Base-by-base conservation (phyloP, 1,140 invertebrate species). In the Drosophila obscura region DNA sequence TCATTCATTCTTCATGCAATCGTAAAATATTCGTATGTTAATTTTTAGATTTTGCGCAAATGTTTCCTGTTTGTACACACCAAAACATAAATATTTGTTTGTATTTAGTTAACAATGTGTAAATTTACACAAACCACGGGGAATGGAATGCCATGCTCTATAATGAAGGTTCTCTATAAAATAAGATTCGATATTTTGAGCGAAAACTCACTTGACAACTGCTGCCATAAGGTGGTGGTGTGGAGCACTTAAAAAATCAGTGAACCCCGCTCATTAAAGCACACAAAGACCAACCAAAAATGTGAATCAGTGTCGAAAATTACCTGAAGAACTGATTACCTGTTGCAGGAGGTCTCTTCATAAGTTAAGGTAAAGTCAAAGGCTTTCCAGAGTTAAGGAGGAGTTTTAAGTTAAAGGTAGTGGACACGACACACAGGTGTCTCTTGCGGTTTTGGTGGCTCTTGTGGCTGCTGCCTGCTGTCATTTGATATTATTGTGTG, bases 401-500 rank as follows among this genome's bases (percentile, higher is more conserved):
- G 8, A 35, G 31, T 7, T 28, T 28, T 28, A 28, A 28, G 26
- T 7, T 28, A 28, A 28, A 28, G 26, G 0, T 28, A 6, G 31
- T 35, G 2, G 2, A 28, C 26, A 28, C 26, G 26, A 13, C 11
- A 13, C 35, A 39, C 35, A 39, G 28, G 22, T 63, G 50, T 39
- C 28, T 35, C 28, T 24, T 28, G 46, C 2, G 8, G 43, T 49
- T 39, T 56, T 45, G n/a, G 13, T 15, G 50, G 44, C 26, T 55
- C 45, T 43, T 24, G 49, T 55, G 65, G 6, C 11, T 13, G 35
- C 35, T 13, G 35, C 11, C 22, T 24, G 22, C 58, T 73, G 75
- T 72, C 71, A 80, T 75, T 80, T 71, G 61, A 75, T 80, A 75
- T 80, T 72, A 75, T 80, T 66, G 52, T 58, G 41, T 60, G 61